Percentiles rank a stretch among this genome's conserved stretches.
Evolutionary conservation across 2,888 invertebrate species (phyloP).

Genomic region (Flexamia atlantica): DNA sequence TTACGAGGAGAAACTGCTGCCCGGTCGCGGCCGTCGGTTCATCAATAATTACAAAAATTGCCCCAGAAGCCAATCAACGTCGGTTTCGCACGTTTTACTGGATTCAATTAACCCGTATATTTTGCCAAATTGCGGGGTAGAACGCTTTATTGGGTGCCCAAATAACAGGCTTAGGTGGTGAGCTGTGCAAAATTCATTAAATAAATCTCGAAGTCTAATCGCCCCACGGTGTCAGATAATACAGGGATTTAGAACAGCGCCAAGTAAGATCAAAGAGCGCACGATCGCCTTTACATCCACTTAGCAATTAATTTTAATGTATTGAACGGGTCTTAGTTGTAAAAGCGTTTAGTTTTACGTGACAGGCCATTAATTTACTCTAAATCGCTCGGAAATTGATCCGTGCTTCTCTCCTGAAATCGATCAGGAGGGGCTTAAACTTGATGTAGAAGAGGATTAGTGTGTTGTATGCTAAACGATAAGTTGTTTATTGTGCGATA

Average conservation of each 20-base stretch:
- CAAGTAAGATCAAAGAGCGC: constrained; percentile 8
- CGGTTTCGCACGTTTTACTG: constrained; percentile 44
- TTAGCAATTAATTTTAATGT: constrained; percentile 1
- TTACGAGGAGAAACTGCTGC: neutral
- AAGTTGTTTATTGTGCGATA: too few relatives aligned
- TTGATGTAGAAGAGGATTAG: too few relatives aligned
- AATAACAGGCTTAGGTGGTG: constrained; percentile 44
- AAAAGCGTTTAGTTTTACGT: constrained; percentile 9
- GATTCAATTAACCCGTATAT: constrained; percentile 50
- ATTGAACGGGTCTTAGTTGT: constrained; percentile 13
- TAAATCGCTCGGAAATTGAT: constrained; percentile 1
- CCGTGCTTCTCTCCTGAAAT: too few relatives aligned
- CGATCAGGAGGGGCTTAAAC: too few relatives aligned
- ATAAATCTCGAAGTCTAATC: constrained; percentile 24
- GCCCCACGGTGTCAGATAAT: constrained; percentile 14
- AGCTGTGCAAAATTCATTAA: constrained; percentile 38
- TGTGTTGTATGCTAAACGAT: too few relatives aligned
- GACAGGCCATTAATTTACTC: constrained; percentile 11
- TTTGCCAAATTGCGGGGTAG: constrained; percentile 26
- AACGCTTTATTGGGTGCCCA: constrained; percentile 40
- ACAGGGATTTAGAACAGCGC: constrained; percentile 14
- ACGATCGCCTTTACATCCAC: neutral
- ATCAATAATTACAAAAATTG: constrained; percentile 42
- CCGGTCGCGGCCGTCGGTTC: neutral
- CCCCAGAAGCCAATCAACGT: constrained; percentile 44